Evolutionary conservation across 1,140 invertebrate species (phyloP).

Genomic region (Sminthurinus signatus): DNA sequence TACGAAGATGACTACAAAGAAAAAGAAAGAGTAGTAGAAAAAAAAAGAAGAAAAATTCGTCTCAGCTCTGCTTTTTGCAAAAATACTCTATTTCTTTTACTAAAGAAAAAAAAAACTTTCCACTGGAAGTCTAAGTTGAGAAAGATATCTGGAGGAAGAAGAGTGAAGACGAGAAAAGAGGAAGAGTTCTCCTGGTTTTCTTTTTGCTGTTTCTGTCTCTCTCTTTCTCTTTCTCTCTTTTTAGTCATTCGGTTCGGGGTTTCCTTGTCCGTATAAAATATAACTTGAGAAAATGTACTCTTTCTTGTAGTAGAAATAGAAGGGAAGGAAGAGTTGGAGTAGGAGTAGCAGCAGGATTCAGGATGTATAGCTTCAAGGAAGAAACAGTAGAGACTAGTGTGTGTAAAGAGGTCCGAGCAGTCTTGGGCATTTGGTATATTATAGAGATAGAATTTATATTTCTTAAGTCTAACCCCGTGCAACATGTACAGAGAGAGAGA

Average conservation of each 20-base stretch:
- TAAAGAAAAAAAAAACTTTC: conserved; percentile 18
- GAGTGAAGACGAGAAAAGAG: conserved; percentile 6
- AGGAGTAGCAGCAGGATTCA: too few species aligned
- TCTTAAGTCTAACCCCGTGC: too few species aligned
- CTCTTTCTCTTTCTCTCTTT: not conserved
- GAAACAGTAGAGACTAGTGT: conserved; percentile 1
- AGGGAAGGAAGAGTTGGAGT: conserved; percentile 5
- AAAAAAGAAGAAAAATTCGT: not conserved
- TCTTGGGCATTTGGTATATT: not conserved
- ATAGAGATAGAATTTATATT: not conserved
- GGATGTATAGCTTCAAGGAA: conserved; percentile 10
- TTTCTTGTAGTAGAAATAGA: not conserved
- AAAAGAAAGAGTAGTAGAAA: not conserved
- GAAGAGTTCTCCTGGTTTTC: not conserved
- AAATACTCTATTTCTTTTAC: conserved; percentile 1
- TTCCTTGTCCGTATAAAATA: not conserved
- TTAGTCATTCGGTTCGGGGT: conserved; percentile 1
- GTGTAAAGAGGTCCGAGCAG: not conserved
- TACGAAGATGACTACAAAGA: not conserved
- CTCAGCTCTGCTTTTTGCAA: not conserved
- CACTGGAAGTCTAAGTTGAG: conserved; percentile 10
- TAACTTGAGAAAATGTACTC: too few species aligned
- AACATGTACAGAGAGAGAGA: too few species aligned
- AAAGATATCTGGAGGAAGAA: conserved; percentile 2
- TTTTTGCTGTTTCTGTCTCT: not conserved